Percentiles rank a stretch among this genome's conserved stretches.
phyloP scores from a whole-genome alignment of 2,797 vertebrate genomes.

The Coregonus sp. region DNA sequence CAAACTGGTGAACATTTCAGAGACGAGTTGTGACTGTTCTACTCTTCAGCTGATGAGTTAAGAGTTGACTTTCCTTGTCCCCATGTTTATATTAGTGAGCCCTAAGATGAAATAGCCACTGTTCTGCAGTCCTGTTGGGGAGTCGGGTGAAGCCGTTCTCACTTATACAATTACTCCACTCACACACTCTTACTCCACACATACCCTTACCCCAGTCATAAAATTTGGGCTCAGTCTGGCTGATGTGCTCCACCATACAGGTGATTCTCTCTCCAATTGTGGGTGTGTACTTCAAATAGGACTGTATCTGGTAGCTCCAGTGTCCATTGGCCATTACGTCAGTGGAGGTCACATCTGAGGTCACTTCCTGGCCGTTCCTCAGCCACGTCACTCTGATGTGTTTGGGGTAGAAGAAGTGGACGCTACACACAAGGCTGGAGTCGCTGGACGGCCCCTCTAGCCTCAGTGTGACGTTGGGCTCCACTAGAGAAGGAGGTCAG shows the following conservation, averaged over 20 bases:
- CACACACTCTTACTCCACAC: neutral
- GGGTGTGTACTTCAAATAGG: neutral
- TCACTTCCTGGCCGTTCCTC: constrained; percentile 36
- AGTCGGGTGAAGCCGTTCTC: no score
- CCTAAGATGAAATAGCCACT: no score
- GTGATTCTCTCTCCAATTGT: constrained; percentile 3
- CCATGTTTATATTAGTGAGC: no score
- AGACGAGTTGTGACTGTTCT: neutral
- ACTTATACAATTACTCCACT: no score
- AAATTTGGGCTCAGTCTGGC: constrained; percentile 30
- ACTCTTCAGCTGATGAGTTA: no score
- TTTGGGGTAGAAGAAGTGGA: constrained; percentile 73
- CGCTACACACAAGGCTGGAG: constrained; percentile 67
- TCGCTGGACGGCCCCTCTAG: constrained; percentile 32
- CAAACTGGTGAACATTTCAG: no score
- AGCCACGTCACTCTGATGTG: constrained; percentile 67
- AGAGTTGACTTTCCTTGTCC: no score
- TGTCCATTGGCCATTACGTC: constrained; percentile 65
- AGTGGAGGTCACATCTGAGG: constrained; percentile 39
- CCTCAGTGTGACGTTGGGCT: neutral
- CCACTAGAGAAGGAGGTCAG: neutral
- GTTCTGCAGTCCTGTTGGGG: no score
- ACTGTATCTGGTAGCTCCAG: neutral
- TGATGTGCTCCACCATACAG: constrained; percentile 71
- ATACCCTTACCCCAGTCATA: constrained; percentile 71